Base-by-base conservation (phyloP, 1,140 invertebrate genomes). In the Pseudomyrmex sp. region DNA sequence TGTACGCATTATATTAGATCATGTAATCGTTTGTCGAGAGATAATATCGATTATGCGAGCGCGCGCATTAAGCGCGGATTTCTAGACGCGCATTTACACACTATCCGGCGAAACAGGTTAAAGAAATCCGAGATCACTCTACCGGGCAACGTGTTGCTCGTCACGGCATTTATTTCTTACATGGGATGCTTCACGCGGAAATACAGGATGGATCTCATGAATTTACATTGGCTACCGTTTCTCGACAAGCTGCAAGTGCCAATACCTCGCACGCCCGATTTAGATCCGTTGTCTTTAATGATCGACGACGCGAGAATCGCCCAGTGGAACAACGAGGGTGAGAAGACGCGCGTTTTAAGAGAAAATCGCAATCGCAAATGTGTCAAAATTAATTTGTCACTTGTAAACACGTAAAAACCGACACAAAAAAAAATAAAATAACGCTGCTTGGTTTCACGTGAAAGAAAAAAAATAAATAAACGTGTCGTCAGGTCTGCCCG, bases 81-180 rank as follows among this genome's bases (percentile, higher is more conserved):
- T 20, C 50, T 77, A 68, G 68, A 20, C 9, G 18, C 9, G 18
- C 4, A n/a, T 56, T 77, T 69, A 56, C 23, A 3, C 35, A 35
- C 35, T 35, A 58, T 46, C 20, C n/a, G 59, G 10, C 73, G 52
- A 63, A 65, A 66, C 91, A 96, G 94, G 79, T 93, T 95, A 84
- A 95, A 95, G 88, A 91, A 90, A 90, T 95, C 96, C 88, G 96
- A 96, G 86, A 95, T 96, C 58, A 98, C 97, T 83, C 94, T 99
- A 54, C 98, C 98, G 0, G 98, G 98, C 2, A 98, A 99, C 91
- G 96, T 99, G 50, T 94, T 99, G 0, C 92, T 99, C 2, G 96
- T 98, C 5, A 97, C 98, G 5, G 98, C 98, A n/a, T 99, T 99
- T 93, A 97, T 99, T 63, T 99, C 98, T 0, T 99, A 99, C 91